Evolutionary conservation across 1,140 invertebrate species (phyloP), one percentile per base, ranked within the genome.

Genomic region (Melipona quadrifasciata): DNA sequence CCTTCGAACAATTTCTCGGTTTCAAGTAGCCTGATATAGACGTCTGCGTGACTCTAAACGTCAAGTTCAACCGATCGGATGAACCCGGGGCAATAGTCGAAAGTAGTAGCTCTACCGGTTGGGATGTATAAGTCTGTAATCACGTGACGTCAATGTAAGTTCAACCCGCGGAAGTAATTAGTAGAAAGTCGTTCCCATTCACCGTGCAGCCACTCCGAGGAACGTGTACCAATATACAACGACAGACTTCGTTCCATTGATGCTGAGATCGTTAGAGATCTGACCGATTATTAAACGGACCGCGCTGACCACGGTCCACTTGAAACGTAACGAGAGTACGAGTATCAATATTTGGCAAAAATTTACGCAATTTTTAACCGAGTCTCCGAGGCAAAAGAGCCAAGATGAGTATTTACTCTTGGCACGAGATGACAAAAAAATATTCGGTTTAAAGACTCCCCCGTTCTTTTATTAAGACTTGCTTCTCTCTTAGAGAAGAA

Each of bases 171-270:
- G 86, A 90, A 86, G 74, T 83, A 88, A 90, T 90, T 90, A 90
- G 57, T 86, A 90, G 86, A 90, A 90, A 91, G 89, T 90, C 80
- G 85, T 82, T 89, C 75, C 84, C 77, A 88, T 83, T 75, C 81
- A 61, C 55, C 16, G 58, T 8, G 53, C 61, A 67, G 19, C 21
- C 27, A 21, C 58, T 57, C 39, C 4, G 24, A 79, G 71, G 67
- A 79, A 57, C 17, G 61, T 39, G 53, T 31, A 70, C 55, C 11
- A 17, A 70, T 39, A 31, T 21, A 82, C n/a, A 71, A 79, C 72
- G 27, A 0, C 55, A 39, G 55, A 2, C 16, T 47, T 6, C 39
- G 8, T 39, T 53, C 51, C 65, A 76, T 70, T 82, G 71, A 85
- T 77, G n/a, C 31, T 16, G 57, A 53, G 67, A 72, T 76, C 51